Evolutionary conservation across 1,140 invertebrate genomes (phyloP), one percentile per base, ranked within the genome.

Genomic region (Steinernema feltiae): DNA sequence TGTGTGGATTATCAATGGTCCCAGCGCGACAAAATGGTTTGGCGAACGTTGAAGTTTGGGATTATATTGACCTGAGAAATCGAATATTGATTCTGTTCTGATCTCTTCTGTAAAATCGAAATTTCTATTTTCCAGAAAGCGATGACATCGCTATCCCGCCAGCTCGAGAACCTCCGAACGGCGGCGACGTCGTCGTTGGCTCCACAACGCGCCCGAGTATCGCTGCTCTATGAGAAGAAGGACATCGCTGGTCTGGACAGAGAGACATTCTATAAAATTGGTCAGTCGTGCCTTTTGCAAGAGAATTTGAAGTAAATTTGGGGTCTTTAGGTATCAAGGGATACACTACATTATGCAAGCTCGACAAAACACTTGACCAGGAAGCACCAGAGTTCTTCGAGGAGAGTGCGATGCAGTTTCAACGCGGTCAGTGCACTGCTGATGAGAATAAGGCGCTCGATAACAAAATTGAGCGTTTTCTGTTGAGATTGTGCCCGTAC

Each of bases 241-340:
- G 35, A 41, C 7, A 18, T 18, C 7, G 35, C 35, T 41, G 71
- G 63, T 41, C 73, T 77, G 1, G 48, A 81, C 18, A 78, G 77
- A 71, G 78, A 79, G 32, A 78, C 76, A 2, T 73, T 80, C 1
- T 48, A 63, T 27, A 74, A 80, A 71, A 79, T 79, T 31, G 78
- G 78, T 79, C n/a, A 27, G 18, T 3, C 71, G 2, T 41, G 3
- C 29, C 17, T 41, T 73, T 41, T 30, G 18, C 73, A 75, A 76
- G 31, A n/a, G 27, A 17, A 74, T 74, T 69, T n/a, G n/a, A n/a
- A n/a, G n/a, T n/a, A n/a, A n/a, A n/a, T 73, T 74, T 73, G 18
- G 18, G 7, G 7, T 31, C 71, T 76, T 29, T 31, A 77, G 76
- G 76, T 17, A 69, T 31, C 17, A 78, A 75, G 21, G 76, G 76